phyloP scores from a whole-genome alignment of 2,888 invertebrate species.

The Deilephila elpenor region DNA sequence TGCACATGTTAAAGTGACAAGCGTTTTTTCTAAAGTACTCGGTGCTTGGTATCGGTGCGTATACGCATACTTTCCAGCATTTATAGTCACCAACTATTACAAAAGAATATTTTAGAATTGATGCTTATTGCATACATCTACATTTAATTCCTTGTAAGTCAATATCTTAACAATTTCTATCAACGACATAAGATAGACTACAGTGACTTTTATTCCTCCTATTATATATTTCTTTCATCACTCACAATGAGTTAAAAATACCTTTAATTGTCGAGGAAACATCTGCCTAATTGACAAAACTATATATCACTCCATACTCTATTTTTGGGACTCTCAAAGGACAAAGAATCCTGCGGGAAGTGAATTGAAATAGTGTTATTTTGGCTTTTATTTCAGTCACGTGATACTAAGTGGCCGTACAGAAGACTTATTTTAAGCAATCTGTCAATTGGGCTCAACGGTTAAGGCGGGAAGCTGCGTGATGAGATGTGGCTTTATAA shows the following conservation, averaged over 20 bases:
- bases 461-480: neutral
- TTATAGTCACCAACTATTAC: too few relatives aligned
- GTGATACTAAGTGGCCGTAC: constrained; percentile 11
- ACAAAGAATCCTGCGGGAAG: constrained; percentile 14
- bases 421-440: constrained; percentile 10
- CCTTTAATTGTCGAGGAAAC: constrained; percentile 22
- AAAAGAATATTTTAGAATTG: too few relatives aligned
- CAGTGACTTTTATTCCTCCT: neutral
- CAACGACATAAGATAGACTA: neutral
- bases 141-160: neutral
- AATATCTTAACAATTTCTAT: neutral
- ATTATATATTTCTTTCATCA: constrained; percentile 11
- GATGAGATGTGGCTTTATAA: neutral
- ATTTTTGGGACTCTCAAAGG: constrained; percentile 3
- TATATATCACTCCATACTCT: constrained; percentile 29
- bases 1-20: too few relatives aligned
- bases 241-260: neutral
- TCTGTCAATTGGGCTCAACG: constrained; percentile 4
- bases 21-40: too few relatives aligned
- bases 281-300: constrained; percentile 29
- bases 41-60: too few relatives aligned
- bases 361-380: constrained; percentile 13
- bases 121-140: too few relatives aligned
- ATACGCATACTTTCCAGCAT: too few relatives aligned
- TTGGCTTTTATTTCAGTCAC: constrained; percentile 20